Evolutionary conservation across 1,140 invertebrate species (phyloP).

Genomic region (Diachasmimorpha longicaudata): DNA sequence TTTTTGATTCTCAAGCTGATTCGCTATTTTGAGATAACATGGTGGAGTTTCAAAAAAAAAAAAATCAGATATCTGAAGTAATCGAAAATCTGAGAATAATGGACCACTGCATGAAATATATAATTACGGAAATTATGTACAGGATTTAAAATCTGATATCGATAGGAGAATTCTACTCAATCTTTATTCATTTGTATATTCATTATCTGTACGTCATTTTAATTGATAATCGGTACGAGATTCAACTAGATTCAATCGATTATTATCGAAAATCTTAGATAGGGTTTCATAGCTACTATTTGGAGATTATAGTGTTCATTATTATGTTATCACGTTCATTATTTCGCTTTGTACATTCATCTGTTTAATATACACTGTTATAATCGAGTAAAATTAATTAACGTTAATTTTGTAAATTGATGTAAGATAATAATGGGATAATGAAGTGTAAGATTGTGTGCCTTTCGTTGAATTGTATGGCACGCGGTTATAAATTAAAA

Average conservation of each 20-base stretch:
- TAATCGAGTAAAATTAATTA: slow-evolving; percentile 48
- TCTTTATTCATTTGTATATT: not conserved
- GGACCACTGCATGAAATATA: not conserved
- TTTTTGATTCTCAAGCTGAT: too few species aligned
- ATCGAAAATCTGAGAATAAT: slow-evolving; percentile 6
- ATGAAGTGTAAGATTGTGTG: slow-evolving; percentile 48
- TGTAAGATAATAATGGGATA: slow-evolving; percentile 40
- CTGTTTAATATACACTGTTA: slow-evolving; percentile 39
- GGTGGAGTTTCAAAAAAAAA: not conserved
- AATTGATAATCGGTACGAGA: not conserved
- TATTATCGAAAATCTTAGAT: slow-evolving; percentile 17
- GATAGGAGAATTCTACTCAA: not conserved
- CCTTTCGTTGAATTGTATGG: slow-evolving; percentile 45
- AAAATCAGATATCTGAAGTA: slow-evolving; percentile 1
- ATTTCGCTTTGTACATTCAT: slow-evolving; percentile 49
- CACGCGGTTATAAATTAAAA: slow-evolving; percentile 48
- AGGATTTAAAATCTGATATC: slow-evolving; percentile 12
- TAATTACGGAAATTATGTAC: not conserved
- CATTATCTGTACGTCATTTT: not conserved
- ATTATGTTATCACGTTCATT: slow-evolving; percentile 34
- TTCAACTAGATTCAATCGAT: not conserved
- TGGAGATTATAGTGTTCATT: slow-evolving; percentile 13
- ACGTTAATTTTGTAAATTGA: slow-evolving; percentile 56
- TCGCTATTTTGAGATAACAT: too few species aligned
- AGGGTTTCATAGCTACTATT: slow-evolving; percentile 30